Evolutionary conservation across 2,888 invertebrate species (phyloP).

Genomic region (Pomacea canaliculata): DNA sequence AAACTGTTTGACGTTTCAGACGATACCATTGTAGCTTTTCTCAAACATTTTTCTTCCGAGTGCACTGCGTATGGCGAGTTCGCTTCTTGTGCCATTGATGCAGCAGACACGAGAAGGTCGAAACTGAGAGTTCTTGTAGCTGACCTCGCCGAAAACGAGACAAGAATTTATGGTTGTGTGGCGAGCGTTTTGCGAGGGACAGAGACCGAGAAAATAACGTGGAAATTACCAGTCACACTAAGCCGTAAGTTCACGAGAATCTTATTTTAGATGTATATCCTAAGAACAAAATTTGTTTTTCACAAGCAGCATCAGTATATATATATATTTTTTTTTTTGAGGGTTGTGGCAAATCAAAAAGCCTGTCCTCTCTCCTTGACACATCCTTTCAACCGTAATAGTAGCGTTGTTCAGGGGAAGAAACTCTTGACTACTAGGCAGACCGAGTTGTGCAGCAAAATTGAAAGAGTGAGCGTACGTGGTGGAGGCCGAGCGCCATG

Average conservation of each 20-base stretch:
- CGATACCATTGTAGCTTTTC: neutral
- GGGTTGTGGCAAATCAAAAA: too few relatives aligned
- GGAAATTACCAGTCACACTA: neutral
- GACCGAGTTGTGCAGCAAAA: too few relatives aligned
- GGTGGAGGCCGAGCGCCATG: slow-evolving; percentile 10
- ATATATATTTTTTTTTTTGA: too few relatives aligned
- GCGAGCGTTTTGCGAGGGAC: slow-evolving; percentile 3
- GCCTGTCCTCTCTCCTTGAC: too few relatives aligned
- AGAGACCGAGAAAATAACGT: neutral
- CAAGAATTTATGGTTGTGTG: slow-evolving; percentile 6
- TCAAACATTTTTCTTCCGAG: slow-evolving; percentile 6
- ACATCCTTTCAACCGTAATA: too few relatives aligned
- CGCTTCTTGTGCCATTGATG: slow-evolving; percentile 15
- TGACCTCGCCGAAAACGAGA: slow-evolving; percentile 14
- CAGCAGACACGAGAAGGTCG: slow-evolving; percentile 3
- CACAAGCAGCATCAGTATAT: too few relatives aligned
- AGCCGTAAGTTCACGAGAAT: neutral
- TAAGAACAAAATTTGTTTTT: neutral
- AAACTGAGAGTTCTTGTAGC: slow-evolving; percentile 7
- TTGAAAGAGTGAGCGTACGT: neutral
- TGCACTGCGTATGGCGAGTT: slow-evolving; percentile 2
- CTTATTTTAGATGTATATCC: neutral
- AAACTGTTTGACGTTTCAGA: slow-evolving; percentile 5
- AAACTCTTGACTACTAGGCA: too few relatives aligned
- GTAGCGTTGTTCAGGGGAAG: too few relatives aligned